A percentile compares a stretch with the other conserved stretches of the same genome.
phyloP scores from a whole-genome alignment of 1,140 invertebrate species.

The Drosophila pseudoananassae region DNA sequence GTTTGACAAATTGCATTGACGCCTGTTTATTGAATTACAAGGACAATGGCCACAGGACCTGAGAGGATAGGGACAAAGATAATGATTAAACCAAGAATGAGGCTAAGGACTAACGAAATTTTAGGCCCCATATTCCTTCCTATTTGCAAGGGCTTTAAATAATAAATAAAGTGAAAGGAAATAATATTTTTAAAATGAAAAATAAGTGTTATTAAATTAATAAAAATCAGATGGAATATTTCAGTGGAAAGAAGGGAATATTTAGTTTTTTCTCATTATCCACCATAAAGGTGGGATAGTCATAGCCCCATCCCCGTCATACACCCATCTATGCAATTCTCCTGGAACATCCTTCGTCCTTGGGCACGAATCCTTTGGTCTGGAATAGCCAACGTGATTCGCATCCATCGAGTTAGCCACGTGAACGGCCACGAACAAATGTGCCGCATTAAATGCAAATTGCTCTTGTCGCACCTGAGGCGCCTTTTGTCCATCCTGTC shows the following conservation, averaged over 20 bases:
- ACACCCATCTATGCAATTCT: not conserved
- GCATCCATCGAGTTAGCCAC: slow-evolving; percentile 40
- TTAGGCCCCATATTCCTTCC: not conserved
- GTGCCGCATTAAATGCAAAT: slow-evolving; percentile 70
- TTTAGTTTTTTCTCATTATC: no score
- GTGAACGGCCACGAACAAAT: slow-evolving; percentile 55
- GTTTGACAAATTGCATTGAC: slow-evolving; percentile 72
- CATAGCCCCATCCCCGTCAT: no score
- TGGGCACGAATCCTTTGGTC: slow-evolving; percentile 1
- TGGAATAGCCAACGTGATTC: slow-evolving; percentile 25
- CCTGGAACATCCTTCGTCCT: slow-evolving; percentile 8
- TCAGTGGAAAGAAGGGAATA: no score
- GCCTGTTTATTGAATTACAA: slow-evolving; percentile 72
- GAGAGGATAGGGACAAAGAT: no score
- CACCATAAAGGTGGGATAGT: no score
- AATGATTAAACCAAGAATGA: no score
- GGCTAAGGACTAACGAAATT: not conserved
- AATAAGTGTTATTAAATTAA: no score
- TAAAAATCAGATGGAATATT: no score
- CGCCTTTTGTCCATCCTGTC: slow-evolving; percentile 15
- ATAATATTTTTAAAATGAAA: not conserved
- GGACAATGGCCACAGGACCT: slow-evolving; percentile 21
- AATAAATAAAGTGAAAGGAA: slow-evolving; percentile 46
- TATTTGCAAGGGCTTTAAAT: slow-evolving; percentile 44
- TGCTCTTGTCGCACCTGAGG: slow-evolving; percentile 55